These are phyloP conservation scores for Cossypha heuglini DNA, from an alignment of 2,797 vertebrate genomes.

Conservation along the genomic window DNA sequence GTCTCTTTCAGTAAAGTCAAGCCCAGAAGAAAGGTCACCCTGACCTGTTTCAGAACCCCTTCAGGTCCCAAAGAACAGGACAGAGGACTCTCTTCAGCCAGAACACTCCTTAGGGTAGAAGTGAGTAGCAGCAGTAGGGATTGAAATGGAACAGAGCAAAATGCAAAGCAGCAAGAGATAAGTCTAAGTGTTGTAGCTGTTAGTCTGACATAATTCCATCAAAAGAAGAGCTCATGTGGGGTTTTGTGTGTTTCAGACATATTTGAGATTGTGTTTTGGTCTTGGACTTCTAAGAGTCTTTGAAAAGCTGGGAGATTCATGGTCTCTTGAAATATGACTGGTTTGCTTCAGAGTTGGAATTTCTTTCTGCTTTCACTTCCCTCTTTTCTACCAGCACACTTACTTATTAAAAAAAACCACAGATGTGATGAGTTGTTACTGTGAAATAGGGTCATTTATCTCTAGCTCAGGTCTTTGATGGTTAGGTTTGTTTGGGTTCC, in stretches of 20 bases:
- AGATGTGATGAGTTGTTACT: background rate
- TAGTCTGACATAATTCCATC: background rate
- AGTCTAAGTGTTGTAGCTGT: background rate
- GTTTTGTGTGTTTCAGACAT: background rate
- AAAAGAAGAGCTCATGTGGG: background rate
- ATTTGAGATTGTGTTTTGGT: background rate
- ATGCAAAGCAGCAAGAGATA: background rate
- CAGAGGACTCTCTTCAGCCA: background rate
- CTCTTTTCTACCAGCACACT: background rate
- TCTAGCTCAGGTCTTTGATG: background rate
- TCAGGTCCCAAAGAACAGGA: background rate
- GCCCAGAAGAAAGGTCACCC: background rate
- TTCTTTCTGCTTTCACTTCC: background rate
- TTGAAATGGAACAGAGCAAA: background rate
- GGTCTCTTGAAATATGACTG: background rate
- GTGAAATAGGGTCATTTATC: background rate
- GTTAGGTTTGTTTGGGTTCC: background rate
- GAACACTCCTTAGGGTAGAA: background rate
- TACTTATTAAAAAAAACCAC: background rate
- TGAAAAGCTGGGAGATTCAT: background rate
- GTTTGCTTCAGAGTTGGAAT: background rate
- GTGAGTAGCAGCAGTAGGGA: background rate
- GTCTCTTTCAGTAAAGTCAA: background rate
- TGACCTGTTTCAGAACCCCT: background rate
- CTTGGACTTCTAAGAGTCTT: background rate